A percentile compares a stretch with the other conserved stretches of the same genome.
These are phyloP conservation scores for Acholoe squamosa DNA, from an alignment of 2,888 invertebrate genomes.

Conservation along the genomic window DNA sequence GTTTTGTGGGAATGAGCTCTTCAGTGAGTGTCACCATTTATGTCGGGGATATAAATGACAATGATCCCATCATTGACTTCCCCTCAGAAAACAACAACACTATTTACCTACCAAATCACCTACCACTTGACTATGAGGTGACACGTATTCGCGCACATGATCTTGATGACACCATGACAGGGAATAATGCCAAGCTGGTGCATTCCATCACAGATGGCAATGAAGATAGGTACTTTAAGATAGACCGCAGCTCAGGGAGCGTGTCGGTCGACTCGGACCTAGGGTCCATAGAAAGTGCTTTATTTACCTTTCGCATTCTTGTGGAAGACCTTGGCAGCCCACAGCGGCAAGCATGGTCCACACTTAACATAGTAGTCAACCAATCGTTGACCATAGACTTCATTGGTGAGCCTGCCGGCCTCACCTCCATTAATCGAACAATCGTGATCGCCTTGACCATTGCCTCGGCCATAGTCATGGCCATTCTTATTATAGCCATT, in stretches of 20 bases:
- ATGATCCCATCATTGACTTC: slow-evolving; percentile 57
- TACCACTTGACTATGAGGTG: slow-evolving; percentile 62
- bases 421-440: slow-evolving; percentile 35
- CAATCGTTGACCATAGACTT: slow-evolving; percentile 50
- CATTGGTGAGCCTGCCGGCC: slow-evolving; percentile 24
- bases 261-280: slow-evolving; percentile 53
- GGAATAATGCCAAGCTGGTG: slow-evolving; percentile 57
- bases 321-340: slow-evolving; percentile 55
- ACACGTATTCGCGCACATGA: slow-evolving; percentile 61
- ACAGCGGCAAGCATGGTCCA: slow-evolving; percentile 28
- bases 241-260: slow-evolving; percentile 17
- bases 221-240: slow-evolving; percentile 52
- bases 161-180: slow-evolving; percentile 43
- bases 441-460: slow-evolving; percentile 61
- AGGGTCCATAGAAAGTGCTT: slow-evolving; percentile 17
- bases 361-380: slow-evolving; percentile 61
- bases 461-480: slow-evolving; percentile 61
- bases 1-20: slow-evolving; percentile 45
- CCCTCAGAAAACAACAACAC: slow-evolving; percentile 50
- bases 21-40: slow-evolving; percentile 57
- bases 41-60: slow-evolving; percentile 60
- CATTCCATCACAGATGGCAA: slow-evolving; percentile 55
- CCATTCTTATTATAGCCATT: slow-evolving; percentile 60
- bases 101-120: slow-evolving; percentile 56
- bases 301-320: slow-evolving; percentile 51